These are phyloP conservation scores for Mobula birostris DNA, from an alignment of 2,113 vertebrate genomes.

Conservation along the genomic window DNA sequence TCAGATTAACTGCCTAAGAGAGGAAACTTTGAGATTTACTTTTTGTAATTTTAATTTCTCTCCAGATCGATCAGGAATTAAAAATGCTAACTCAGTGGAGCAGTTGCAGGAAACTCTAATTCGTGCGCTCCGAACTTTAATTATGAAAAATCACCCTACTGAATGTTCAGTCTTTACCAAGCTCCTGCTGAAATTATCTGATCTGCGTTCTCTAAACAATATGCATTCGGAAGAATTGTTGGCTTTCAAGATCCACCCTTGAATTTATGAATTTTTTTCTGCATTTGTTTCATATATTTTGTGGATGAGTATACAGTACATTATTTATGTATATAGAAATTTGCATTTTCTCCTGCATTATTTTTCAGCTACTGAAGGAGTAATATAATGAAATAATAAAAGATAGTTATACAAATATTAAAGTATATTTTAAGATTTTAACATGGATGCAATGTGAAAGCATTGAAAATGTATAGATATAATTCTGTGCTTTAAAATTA, in stretches of 20 bases:
- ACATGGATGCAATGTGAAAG: slow-evolving; percentile 18
- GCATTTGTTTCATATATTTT: slow-evolving; percentile 42
- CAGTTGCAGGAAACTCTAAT: slow-evolving; percentile 92
- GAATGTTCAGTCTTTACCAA: slow-evolving; percentile 93
- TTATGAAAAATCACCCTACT: slow-evolving; percentile 85
- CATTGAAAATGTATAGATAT: slow-evolving; percentile 19
- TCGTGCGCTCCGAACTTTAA: slow-evolving; percentile 82
- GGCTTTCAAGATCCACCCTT: slow-evolving; percentile 93
- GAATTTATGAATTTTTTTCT: slow-evolving; percentile 48
- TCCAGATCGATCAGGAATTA: slow-evolving; percentile 89
- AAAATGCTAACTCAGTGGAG: slow-evolving; percentile 83
- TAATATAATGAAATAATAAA: slow-evolving; percentile 29
- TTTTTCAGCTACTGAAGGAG: slow-evolving; percentile 15
- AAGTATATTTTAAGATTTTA: slow-evolving; percentile 35
- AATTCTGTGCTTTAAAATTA: slow-evolving; percentile 15
- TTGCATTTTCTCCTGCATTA: slow-evolving; percentile 36
- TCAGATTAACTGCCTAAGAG: too few relatives aligned
- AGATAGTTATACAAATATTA: slow-evolving; percentile 26
- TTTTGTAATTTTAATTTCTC: background rate
- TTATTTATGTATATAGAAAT: slow-evolving; percentile 29
- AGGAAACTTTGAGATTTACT: background rate
- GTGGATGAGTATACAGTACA: slow-evolving; percentile 16
- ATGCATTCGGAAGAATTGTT: slow-evolving; percentile 97
- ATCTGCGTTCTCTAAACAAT: slow-evolving; percentile 96
- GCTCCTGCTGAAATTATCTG: slow-evolving; percentile 88